Evolutionary conservation across 2,113 vertebrate genomes (phyloP).

Genomic region (Festucalex cinctus): DNA sequence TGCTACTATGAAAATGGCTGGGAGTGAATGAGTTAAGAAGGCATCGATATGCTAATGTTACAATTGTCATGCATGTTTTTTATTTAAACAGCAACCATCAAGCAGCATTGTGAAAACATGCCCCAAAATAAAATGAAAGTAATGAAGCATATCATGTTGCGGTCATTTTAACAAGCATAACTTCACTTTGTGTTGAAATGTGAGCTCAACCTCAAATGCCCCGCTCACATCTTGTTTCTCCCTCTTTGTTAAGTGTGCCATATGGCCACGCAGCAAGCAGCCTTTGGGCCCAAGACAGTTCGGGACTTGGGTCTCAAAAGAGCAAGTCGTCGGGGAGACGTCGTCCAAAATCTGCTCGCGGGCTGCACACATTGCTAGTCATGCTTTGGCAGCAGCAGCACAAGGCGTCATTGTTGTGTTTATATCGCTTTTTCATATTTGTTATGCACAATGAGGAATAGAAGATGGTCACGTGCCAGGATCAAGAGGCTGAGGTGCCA

Average conservation of each 20-base stretch:
- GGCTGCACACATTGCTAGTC: neutral
- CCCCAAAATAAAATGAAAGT: neutral
- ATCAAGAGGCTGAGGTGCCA: neutral
- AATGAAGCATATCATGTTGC: neutral
- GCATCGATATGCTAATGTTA: neutral
- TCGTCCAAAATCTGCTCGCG: neutral
- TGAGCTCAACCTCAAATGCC: slow-evolving; percentile 8
- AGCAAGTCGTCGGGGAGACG: slow-evolving; percentile 34
- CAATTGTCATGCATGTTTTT: neutral
- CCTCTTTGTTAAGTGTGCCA: slow-evolving; percentile 39
- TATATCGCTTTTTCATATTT: neutral
- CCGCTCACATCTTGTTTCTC: slow-evolving; percentile 7
- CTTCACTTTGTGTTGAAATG: neutral
- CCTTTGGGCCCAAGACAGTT: slow-evolving; percentile 28
- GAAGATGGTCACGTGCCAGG: neutral
- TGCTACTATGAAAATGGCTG: too few species aligned
- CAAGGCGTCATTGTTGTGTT: neutral
- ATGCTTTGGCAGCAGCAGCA: neutral
- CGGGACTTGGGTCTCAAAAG: slow-evolving; percentile 35
- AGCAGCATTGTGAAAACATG: neutral
- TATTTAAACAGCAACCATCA: neutral
- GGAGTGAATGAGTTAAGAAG: too few species aligned
- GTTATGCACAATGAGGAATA: slow-evolving; percentile 4
- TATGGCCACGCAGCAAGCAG: slow-evolving; percentile 66
- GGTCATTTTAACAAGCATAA: neutral